These are phyloP conservation scores for Strigamia crassipes DNA, from an alignment of 2,888 invertebrate species.

Conservation along the genomic window DNA sequence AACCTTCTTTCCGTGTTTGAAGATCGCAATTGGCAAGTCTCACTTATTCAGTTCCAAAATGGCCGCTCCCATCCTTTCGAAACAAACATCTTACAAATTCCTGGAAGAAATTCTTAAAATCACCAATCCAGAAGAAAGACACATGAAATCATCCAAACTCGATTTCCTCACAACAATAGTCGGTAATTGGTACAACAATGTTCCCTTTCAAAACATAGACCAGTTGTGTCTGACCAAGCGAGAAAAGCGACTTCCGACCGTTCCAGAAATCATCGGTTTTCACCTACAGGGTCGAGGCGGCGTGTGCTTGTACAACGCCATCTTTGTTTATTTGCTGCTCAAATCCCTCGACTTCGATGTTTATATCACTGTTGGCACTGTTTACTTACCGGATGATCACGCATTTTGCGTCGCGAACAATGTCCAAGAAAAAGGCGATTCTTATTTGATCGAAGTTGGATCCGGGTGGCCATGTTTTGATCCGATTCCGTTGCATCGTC, in stretches of 20 bases:
- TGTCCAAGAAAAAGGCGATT: conserved; percentile 13
- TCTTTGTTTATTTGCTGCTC: neutral
- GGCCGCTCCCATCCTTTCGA: no score
- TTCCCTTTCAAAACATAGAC: conserved; percentile 27
- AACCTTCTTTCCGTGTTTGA: no score
- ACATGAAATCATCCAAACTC: neutral
- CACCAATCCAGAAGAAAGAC: neutral
- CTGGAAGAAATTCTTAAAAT: neutral
- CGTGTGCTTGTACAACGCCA: conserved; percentile 1
- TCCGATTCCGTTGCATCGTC: conserved; percentile 9
- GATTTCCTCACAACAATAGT: neutral
- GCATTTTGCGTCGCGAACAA: neutral
- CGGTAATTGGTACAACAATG: neutral
- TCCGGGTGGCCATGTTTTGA: conserved; percentile 26
- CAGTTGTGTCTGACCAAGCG: neutral
- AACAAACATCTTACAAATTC: neutral
- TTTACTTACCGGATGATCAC: neutral
- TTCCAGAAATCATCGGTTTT: neutral
- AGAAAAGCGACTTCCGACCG: neutral
- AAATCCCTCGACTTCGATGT: neutral
- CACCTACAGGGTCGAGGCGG: neutral
- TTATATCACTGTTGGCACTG: neutral
- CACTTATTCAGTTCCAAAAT: no score
- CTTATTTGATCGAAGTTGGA: conserved; percentile 35
- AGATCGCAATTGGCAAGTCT: no score